Evolutionary conservation across 2,888 invertebrate species (phyloP).

Genomic region (Meandrusa payeni): DNA sequence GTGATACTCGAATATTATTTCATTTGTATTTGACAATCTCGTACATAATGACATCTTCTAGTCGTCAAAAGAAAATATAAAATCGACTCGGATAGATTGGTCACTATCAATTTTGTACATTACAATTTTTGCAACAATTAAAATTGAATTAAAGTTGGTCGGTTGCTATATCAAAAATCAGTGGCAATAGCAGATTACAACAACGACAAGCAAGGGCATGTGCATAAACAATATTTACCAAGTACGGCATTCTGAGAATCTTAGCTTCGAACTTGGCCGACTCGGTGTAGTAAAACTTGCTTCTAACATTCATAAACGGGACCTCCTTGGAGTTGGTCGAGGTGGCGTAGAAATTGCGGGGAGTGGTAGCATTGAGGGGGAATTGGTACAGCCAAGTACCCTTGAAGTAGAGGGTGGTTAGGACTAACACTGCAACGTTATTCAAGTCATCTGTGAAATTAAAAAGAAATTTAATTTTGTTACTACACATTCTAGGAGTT

Average conservation of each 20-base stretch:
- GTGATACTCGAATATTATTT: no score
- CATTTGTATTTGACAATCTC: no score
- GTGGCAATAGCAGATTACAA: no score
- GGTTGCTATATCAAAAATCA: no score
- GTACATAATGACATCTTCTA: no score
- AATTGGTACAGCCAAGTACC: constrained; percentile 89
- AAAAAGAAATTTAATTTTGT: no score
- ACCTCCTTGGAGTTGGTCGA: constrained; percentile 65
- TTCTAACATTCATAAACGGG: constrained; percentile 86
- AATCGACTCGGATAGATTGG: no score
- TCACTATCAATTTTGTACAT: no score
- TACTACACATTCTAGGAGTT: no score
- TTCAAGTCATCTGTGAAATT: constrained; percentile 80
- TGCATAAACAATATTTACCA: constrained; percentile 77
- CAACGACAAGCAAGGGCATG: no score
- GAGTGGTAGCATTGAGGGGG: constrained; percentile 79
- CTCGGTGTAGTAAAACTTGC: constrained; percentile 83
- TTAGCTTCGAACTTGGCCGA: constrained; percentile 84
- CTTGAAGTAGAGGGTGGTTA: constrained; percentile 91
- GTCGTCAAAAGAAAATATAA: no score
- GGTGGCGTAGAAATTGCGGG: constrained; percentile 82
- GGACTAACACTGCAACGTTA: constrained; percentile 83
- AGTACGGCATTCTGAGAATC: constrained; percentile 87
- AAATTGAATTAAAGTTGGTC: no score
- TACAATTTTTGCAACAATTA: constrained; percentile 2